phyloP scores from a whole-genome alignment of 2,113 vertebrate species.

The Alouatta palliata region DNA sequence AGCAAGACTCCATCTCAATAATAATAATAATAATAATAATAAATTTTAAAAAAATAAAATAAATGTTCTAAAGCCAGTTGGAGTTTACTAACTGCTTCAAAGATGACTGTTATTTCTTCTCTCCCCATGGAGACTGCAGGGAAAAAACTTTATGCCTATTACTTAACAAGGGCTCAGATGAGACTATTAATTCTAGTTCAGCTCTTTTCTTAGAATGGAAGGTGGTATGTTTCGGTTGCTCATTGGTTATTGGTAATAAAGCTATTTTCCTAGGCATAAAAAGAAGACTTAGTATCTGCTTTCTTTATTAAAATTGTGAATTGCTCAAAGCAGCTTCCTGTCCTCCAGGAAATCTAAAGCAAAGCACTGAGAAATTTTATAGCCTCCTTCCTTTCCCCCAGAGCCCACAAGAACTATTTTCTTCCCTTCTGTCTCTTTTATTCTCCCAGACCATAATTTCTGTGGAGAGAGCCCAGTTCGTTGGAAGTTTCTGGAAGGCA shows the following conservation, averaged over 20 bases:
- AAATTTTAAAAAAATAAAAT: too few relatives aligned
- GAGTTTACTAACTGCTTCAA: neutral
- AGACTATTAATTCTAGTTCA: neutral
- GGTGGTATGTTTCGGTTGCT: neutral
- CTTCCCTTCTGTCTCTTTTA: neutral
- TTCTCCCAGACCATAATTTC: neutral
- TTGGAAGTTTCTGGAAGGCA: neutral
- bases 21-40: too few relatives aligned
- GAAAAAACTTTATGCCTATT: too few relatives aligned
- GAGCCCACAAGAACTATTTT: neutral
- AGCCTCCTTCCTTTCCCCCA: neutral
- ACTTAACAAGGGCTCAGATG: too few relatives aligned
- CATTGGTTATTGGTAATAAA: neutral
- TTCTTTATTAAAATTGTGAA: neutral
- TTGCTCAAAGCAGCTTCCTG: neutral
- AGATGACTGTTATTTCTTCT: neutral
- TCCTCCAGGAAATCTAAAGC: neutral
- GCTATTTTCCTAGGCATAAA: neutral
- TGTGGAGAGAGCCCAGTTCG: neutral
- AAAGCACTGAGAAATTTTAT: neutral
- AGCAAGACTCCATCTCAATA: too few relatives aligned
- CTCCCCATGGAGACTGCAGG: too few relatives aligned
- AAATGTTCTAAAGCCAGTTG: neutral
- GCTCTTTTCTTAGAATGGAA: neutral
- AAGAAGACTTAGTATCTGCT: neutral